Percentiles rank a stretch among this genome's conserved stretches.
Conservation (phyloP, 64 coral and sea anemone genomes). For the Catalaphyllia jardinei region DNA sequence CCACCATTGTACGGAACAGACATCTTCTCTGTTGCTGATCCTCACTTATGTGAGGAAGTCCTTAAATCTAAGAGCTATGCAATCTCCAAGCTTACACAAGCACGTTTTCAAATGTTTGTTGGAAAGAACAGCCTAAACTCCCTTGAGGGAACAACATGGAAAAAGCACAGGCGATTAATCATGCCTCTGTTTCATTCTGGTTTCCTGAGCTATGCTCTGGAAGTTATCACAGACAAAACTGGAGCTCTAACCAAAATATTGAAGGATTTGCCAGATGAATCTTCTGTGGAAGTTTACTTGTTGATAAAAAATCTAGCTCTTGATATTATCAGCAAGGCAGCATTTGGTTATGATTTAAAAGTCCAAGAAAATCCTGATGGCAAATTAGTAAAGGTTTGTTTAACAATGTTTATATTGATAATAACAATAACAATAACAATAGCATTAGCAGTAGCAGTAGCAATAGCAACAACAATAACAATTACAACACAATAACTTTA, state of each 20-base stretch:
- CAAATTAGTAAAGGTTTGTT: conserved; percentile 27
- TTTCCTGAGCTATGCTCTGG: conserved; percentile 29
- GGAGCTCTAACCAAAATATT: background rate
- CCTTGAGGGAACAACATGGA: conserved; percentile 26
- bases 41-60: conserved; percentile 20
- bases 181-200: conserved; percentile 30
- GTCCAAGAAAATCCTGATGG: conserved; percentile 67
- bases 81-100: conserved; percentile 27
- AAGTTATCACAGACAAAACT: conserved; percentile 10
- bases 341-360: conserved; percentile 63
- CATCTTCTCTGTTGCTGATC: conserved; percentile 32
- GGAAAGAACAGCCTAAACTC: conserved; percentile 10
- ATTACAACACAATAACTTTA: too few relatives aligned
- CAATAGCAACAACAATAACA: too few relatives aligned
- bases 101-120: conserved; percentile 32
- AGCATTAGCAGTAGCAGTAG: too few relatives aligned
- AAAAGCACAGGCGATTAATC: conserved; percentile 32
- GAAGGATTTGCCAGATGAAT: background rate
- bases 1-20: conserved; percentile 19
- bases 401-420: too few relatives aligned
- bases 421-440: too few relatives aligned
- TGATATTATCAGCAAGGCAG: conserved; percentile 48
- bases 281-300: conserved; percentile 7
- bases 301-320: conserved; percentile 17
- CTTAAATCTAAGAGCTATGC: conserved; percentile 40